Percentiles rank a stretch among this genome's conserved stretches.
Conservation (phyloP, 1,140 invertebrate species). For the Tetranychus cinnabarinus region DNA sequence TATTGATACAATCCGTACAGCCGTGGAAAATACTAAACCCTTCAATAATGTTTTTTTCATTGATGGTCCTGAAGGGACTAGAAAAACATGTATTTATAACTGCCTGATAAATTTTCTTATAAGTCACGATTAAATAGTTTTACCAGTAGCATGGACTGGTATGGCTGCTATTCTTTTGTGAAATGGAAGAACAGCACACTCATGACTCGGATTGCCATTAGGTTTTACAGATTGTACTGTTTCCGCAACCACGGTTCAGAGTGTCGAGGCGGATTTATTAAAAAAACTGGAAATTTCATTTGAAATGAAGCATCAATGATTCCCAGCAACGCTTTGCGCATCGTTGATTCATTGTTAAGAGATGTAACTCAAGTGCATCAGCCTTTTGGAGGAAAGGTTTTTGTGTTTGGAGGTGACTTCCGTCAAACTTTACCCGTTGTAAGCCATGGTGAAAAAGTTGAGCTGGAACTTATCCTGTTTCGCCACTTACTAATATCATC, state of each 20-base stretch:
- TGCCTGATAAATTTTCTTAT: conserved; percentile 9
- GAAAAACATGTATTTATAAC: conserved; percentile 19
- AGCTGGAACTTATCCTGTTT: conserved; percentile 1
- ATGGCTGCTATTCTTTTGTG: neutral
- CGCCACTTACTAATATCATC: neutral
- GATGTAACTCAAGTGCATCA: conserved; percentile 16
- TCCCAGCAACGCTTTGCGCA: conserved; percentile 1
- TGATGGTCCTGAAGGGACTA: conserved; percentile 15
- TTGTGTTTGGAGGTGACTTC: conserved; percentile 23
- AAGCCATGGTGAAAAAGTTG: conserved; percentile 15
- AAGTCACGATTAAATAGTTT: conserved; percentile 13
- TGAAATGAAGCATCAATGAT: conserved; percentile 16
- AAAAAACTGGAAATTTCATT: conserved; percentile 12
- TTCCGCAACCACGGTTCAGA: conserved; percentile 5
- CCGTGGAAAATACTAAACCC: conserved; percentile 1
- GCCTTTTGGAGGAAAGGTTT: conserved; percentile 10
- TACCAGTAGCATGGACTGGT: neutral
- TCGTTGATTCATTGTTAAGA: conserved; percentile 19
- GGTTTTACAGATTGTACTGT: conserved; percentile 7
- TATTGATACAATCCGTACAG: neutral
- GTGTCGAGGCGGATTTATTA: conserved; percentile 4
- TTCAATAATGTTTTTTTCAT: conserved; percentile 9
- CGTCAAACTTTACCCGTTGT: conserved; percentile 25
- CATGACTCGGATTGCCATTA: conserved; percentile 24
- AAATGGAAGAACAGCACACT: conserved; percentile 10